Conservation (phyloP, 2,113 vertebrate species). For the Oncorhynchus keta region DNA sequence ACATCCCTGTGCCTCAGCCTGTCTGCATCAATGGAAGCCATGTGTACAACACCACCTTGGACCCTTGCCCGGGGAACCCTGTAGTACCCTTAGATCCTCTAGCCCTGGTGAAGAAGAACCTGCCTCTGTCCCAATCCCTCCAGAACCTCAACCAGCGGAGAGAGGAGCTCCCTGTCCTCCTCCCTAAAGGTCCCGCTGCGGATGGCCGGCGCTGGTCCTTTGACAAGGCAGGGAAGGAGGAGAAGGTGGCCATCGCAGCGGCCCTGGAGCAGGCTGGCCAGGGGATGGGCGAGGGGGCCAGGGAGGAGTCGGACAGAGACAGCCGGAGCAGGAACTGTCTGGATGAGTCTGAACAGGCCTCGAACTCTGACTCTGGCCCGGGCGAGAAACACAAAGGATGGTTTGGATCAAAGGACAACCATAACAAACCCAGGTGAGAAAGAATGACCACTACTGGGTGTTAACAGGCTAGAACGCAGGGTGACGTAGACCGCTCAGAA, state of each 20-base stretch:
- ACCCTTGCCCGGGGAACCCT: conserved; percentile 51
- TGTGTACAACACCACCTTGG: conserved; percentile 59
- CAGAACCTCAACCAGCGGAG: conserved; percentile 64
- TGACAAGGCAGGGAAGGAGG: conserved; percentile 76
- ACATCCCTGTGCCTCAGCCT: conserved; percentile 66
- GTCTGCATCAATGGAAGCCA: conserved; percentile 89
- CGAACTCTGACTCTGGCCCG: neutral
- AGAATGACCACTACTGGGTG: neutral
- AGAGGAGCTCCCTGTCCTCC: conserved; percentile 23
- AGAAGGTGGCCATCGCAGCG: conserved; percentile 75
- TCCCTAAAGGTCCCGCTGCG: conserved; percentile 30
- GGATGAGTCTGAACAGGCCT: conserved; percentile 56
- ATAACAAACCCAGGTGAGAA: conserved; percentile 90
- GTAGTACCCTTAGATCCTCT: conserved; percentile 41
- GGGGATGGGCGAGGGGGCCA: conserved; percentile 52
- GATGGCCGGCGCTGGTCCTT: conserved; percentile 70
- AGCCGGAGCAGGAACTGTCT: conserved; percentile 69
- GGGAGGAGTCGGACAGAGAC: neutral
- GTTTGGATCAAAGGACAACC: conserved; percentile 85
- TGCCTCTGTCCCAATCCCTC: conserved; percentile 71
- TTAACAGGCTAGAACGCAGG: too few relatives aligned
- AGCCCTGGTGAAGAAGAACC: conserved; percentile 65
- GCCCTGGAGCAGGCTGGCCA: conserved; percentile 73
- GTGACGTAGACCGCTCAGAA: too few relatives aligned
- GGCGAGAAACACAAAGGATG: conserved; percentile 79